Conservation (phyloP, 1,140 invertebrate genomes). For the Trichoplusia ni region DNA sequence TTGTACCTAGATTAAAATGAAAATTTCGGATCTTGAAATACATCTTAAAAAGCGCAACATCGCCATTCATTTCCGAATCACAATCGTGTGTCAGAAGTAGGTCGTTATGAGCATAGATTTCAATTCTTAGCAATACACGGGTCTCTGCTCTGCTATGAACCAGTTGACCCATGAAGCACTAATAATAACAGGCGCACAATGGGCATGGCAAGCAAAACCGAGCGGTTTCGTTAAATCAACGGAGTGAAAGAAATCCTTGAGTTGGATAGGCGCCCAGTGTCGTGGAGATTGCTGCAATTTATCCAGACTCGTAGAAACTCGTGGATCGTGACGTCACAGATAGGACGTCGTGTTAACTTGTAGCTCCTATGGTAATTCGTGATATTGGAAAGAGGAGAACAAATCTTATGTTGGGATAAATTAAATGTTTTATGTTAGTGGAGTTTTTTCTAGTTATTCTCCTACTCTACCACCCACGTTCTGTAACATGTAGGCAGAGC, state of each 20-base stretch:
- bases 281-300: constrained; percentile 61
- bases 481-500: too few relatives aligned
- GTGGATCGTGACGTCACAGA: constrained; percentile 47
- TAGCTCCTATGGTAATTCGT: constrained; percentile 19
- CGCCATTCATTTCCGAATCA: not conserved
- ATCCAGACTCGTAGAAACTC: constrained; percentile 46
- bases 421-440: too few relatives aligned
- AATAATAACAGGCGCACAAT: constrained; percentile 55
- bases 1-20: too few relatives aligned
- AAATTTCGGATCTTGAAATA: not conserved
- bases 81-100: not conserved
- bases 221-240: constrained; percentile 63
- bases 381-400: not conserved
- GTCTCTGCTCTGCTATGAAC: constrained; percentile 35
- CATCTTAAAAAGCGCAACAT: not conserved
- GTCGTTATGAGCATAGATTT: constrained; percentile 20
- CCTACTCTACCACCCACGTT: too few relatives aligned
- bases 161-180: constrained; percentile 51
- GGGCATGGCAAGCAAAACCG: constrained; percentile 49
- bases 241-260: constrained; percentile 59
- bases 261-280: constrained; percentile 59
- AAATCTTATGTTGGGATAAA: too few relatives aligned
- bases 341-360: constrained; percentile 43
- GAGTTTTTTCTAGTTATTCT: too few relatives aligned
- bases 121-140: constrained; percentile 46